Base-by-base conservation (phyloP, 2,888 invertebrate species). In the Tholera decimalis region DNA sequence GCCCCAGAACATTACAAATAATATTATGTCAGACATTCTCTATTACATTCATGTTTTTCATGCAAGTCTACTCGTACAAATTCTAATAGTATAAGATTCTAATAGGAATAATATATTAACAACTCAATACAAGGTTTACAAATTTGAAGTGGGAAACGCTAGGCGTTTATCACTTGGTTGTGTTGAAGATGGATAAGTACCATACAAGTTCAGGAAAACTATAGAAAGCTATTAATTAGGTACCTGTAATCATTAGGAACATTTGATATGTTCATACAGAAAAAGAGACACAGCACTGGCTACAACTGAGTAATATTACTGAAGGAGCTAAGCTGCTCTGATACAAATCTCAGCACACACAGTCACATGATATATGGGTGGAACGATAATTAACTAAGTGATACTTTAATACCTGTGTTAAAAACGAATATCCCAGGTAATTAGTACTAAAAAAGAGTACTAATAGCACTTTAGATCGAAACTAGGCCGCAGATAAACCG, bases 361-460 rank as follows among this genome's bases (percentile, higher is more conserved):
- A 77, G 84, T 89, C 89, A 89, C 89, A 89, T 89, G 89, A 89
- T 84, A 67, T 22, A 82, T 72, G 87, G 87, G 84, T 82, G 81
- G 80, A 76, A 49, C 44, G 26, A 20, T 50, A 77, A 61, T 67
- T 70, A 51, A 15, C 46, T 24, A 9, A 43, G 35, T 46, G n/a
- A 4, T 39, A 50, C 22, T 58, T 1, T 44, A 35, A 44, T 49
- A 59, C 20, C 18, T 50, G 7, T 7, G 3, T 13, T 22, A 13
- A 28, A 26, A 13, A 49, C 24, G 5, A 46, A 46, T 57, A 28
- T 39, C 41, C 15, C 50, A 20, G 33, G 46, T 18, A 60, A 58
- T 51, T 51, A 64, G 9, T 59, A 60, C 66, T 63, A 28, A 66
- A 69, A n/a, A 74, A 47, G 8, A 41, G 20, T 44, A 28, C 7